Evolutionary conservation across 2,888 invertebrate genomes (phyloP).

Genomic region (Brenthis ino): DNA sequence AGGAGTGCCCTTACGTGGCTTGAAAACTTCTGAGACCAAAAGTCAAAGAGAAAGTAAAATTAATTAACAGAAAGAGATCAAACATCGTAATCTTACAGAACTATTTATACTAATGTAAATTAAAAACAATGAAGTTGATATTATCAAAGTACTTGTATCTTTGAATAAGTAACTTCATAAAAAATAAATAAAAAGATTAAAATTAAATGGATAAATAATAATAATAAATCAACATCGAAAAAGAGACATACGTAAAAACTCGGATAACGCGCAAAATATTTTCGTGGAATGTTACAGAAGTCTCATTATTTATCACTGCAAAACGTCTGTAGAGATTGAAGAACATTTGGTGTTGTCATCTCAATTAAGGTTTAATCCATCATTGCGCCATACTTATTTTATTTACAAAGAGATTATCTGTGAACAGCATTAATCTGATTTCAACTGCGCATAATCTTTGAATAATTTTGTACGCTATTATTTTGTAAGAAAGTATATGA

Average conservation of each 20-base stretch:
- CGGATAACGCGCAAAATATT: constrained; percentile 9
- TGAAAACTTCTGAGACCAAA: no score
- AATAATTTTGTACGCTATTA: constrained; percentile 19
- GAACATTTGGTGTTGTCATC: constrained; percentile 53
- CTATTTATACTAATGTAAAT: no score
- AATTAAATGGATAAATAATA: no score
- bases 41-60: no score
- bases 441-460: constrained; percentile 29
- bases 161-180: no score
- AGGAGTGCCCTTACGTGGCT: no score
- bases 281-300: constrained; percentile 8
- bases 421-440: constrained; percentile 29
- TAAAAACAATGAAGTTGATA: no score
- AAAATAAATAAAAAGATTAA: no score
- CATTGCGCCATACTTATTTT: constrained; percentile 39
- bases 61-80: no score
- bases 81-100: no score
- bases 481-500: constrained; percentile 11
- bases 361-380: constrained; percentile 53
- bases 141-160: no score
- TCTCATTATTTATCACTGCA: constrained; percentile 20
- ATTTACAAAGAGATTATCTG: constrained; percentile 30
- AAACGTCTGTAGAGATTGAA: constrained; percentile 45
- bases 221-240: no score
- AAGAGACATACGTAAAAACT: neutral